Base-by-base conservation (phyloP, 2,797 vertebrate species). In the Acanthurus lineatus region DNA sequence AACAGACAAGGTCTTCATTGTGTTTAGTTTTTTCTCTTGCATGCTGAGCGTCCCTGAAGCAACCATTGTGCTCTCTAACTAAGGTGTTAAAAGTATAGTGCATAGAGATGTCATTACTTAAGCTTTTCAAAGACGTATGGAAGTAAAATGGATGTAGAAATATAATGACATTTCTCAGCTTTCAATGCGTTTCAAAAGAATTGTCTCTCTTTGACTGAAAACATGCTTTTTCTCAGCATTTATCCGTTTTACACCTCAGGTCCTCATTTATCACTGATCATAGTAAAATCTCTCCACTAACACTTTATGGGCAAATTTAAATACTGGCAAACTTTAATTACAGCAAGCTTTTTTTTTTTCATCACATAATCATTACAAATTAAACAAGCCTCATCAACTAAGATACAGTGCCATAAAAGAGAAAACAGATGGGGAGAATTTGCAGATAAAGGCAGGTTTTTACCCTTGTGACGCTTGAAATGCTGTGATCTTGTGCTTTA, bases 301-400 rank as follows among this genome's bases (percentile, higher is more conserved):
- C 38, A 73, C 51, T 67, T 65, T 65, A n/a, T 19, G 32, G n/a
- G 20, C 20, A 51, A 66, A 45, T 73, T 76, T 49, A 60, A 84
- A 61, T 35, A 1, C 20, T 11, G 62, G 3, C 32, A 80, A 67
- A 83, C 48, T 76, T 71, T 28, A 82, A 79, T 79, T 69, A 73
- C 64, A 69, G 51, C 2, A 58, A 77, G 9, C 15, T 25, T 2
- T 22, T 28, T 62, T 66, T 72, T 68, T 76, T 53, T 32, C 32
- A 68, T 80, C 45, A 57, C 5, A 5, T 69, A 56, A 67, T 86
- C 49, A 74, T 64, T 82, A 62, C 7, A 63, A 73, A 66, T 81
- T 44, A 77, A 78, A 75, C 28, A 42, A 69, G 69, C 40, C 57
- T 64, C 60, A 62, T 79, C 69, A 79, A 20, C 40, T 42, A 44